Evolutionary conservation across 2,113 vertebrate species (phyloP), one percentile per base, ranked within the genome.

Genomic region (Periophthalmus modestus): DNA sequence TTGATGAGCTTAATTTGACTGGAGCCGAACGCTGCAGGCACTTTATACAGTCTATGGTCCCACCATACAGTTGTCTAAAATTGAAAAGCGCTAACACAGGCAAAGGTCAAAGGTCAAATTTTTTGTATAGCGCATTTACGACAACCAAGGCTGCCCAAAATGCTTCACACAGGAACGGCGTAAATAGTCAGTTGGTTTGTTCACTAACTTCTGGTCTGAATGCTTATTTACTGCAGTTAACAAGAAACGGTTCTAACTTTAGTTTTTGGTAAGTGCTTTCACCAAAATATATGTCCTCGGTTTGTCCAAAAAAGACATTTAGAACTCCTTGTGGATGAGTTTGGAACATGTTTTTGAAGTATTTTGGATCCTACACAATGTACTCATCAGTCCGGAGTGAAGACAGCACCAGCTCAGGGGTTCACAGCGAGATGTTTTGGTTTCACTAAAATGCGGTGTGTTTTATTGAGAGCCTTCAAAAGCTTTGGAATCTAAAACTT

Each of bases 291-390:
- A 65, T 65, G 5, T 5, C 19, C 34, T 5, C 34, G 5, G 2
- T 36, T n/a, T 16, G 19, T 65, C 62, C 33, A 65, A 65, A 5
- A 65, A n/a, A 65, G 33, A n/a, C 62, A 39, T 65, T 65, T 39
- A 65, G 33, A 65, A 43, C n/a, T 65, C 15, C 2, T 13, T 10
- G 6, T n/a, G 61, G 61, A 33, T 65, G 6, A 9, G 34, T 39
- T 39, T 36, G 62, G 18, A n/a, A n/a, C n/a, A n/a, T n/a, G n/a
- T n/a, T n/a, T n/a, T n/a, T n/a, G n/a, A n/a, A n/a, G n/a, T n/a
- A n/a, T 39, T 18, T 19, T 65, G 62, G 62, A 39, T 65, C 62
- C 33, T 39, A n/a, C 34, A 65, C 62, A 65, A 11, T 7, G 18
- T 34, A 65, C 33, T 65, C 62, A 65, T 65, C 28, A 34, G 28